Evolutionary conservation across 2,888 invertebrate genomes (phyloP), one percentile per base, ranked within the genome.

Genomic region (Chrysotoxum bicinctum): DNA sequence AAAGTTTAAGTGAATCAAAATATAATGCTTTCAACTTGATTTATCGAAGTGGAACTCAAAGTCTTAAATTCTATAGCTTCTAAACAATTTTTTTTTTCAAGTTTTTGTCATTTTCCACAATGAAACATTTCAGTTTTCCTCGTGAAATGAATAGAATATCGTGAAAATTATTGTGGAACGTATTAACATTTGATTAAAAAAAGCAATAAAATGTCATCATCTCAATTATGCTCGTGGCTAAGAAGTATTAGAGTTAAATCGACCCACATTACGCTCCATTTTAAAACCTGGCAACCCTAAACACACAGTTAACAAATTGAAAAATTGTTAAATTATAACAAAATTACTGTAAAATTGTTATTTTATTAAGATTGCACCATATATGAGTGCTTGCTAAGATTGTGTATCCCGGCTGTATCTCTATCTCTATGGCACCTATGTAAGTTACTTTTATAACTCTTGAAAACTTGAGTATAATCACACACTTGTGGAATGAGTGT

Each of bases 251-350:
- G n/a, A 30, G 3, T 26, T 30, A 32, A 32, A 32, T 6, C 30
- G 7, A 30, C 30, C 1, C 3, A 30, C 30, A 35, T 35, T 35
- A 4, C 12, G 3, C 14, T 37, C 5, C 3, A 37, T 14, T 40
- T 40, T 6, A 6, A n/a, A 0, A 40, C 21, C 45, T 54, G 58
- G 58, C 9, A 58, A 58, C 58, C 21, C 58, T 58, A 2, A 21
- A 62, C 8, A 12, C 14, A 35, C 8, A 10, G 7, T 30, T 8
- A n/a, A 60, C 43, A 72, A 76, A 85, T 76, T 76, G 81, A 45
- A 75, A 80, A 75, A 80, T 78, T 73, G 68, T 73, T 68, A 69
- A 83, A 74, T 85, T 81, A 54, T 77, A 77, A 76, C 60, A 82
- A 62, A n/a, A n/a, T n/a, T n/a, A n/a, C 73, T 82, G 14, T 74